Conservation (phyloP, 2,888 invertebrate species). For the Cataglyphis albicans region DNA sequence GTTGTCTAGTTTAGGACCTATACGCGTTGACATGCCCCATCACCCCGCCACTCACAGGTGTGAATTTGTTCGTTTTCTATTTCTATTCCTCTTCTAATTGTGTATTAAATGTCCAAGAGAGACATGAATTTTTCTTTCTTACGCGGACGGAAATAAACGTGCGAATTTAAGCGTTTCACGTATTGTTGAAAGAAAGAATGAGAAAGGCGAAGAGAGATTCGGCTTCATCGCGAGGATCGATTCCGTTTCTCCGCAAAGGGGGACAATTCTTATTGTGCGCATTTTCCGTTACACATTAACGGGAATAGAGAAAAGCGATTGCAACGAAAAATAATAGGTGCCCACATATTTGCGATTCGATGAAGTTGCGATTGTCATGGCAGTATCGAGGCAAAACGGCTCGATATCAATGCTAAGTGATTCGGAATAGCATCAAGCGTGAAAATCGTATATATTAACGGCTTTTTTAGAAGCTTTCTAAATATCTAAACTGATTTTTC, state of each 20-base stretch:
- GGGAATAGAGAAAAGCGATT: conserved; percentile 51
- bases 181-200: conserved; percentile 30
- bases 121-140: conserved; percentile 33
- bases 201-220: conserved; percentile 15
- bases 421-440: not conserved
- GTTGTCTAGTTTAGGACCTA: conserved; percentile 73
- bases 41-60: conserved; percentile 7
- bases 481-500: not conserved
- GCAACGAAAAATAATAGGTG: conserved; percentile 44
- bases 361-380: conserved; percentile 42
- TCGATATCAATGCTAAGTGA: conserved; percentile 29
- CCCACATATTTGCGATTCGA: conserved; percentile 6
- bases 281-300: conserved; percentile 33
- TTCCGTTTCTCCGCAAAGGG: conserved; percentile 39
- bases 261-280: conserved; percentile 57
- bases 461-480: not conserved
- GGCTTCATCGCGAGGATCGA: conserved; percentile 43
- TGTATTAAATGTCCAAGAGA: not conserved
- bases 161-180: conserved; percentile 34
- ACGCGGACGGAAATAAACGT: conserved; percentile 40
- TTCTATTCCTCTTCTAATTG: not conserved
- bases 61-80: conserved; percentile 13
- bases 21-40: conserved; percentile 46
- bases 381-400: not conserved
- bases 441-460: not conserved